Evolutionary conservation across 2,797 vertebrate genomes (phyloP).

Genomic region (Cyprinodon diabolis): DNA sequence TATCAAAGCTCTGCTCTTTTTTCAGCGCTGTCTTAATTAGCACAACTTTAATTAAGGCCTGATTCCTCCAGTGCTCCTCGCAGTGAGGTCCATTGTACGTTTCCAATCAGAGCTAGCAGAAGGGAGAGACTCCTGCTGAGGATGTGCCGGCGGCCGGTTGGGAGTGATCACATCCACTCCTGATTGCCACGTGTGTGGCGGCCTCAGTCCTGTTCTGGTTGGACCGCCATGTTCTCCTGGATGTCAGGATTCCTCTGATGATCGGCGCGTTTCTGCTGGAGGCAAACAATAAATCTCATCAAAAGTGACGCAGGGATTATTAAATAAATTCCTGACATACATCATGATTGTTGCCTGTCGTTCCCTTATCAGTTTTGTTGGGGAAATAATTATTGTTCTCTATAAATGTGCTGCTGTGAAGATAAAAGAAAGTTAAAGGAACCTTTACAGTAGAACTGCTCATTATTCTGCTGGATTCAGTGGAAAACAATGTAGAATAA

Average conservation of each 20-base stretch:
- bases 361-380: conserved; percentile 16
- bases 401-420: background rate
- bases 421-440: background rate
- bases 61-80: conserved; percentile 50
- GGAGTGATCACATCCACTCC: conserved; percentile 27
- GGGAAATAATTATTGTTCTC: conserved; percentile 24
- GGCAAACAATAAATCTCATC: conserved; percentile 49
- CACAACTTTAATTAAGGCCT: conserved; percentile 72
- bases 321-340: conserved; percentile 46
- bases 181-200: conserved; percentile 40
- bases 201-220: conserved; percentile 35
- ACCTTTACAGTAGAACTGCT: background rate
- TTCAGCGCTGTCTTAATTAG: conserved; percentile 69
- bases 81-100: conserved; percentile 30
- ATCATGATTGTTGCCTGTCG: conserved; percentile 37
- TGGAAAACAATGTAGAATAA: background rate
- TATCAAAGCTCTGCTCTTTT: conserved; percentile 65
- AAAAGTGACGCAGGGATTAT: conserved; percentile 63
- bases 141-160: conserved; percentile 18
- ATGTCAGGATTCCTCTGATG: conserved; percentile 36
- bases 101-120: conserved; percentile 13
- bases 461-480: background rate
- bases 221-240: conserved; percentile 24
- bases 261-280: conserved; percentile 48
- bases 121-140: conserved; percentile 27